A percentile compares a stretch with the other conserved stretches of the same genome.
Conservation (phyloP, 1,140 invertebrate genomes). For the Leucophenga varia region DNA sequence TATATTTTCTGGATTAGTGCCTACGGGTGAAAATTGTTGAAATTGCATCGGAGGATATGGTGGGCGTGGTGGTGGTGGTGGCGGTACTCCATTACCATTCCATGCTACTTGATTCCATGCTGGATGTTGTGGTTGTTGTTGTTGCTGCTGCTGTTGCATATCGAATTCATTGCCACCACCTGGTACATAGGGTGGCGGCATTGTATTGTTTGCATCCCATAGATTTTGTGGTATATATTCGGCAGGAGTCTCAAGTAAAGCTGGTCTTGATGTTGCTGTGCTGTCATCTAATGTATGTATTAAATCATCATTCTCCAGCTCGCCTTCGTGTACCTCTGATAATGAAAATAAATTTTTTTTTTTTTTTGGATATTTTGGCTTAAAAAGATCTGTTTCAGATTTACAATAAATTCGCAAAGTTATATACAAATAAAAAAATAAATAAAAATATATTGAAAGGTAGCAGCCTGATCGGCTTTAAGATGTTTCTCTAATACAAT, state of each 20-base stretch:
- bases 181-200: slow-evolving; percentile 19
- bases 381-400: not conserved
- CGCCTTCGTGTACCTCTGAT: no score
- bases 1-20: slow-evolving; percentile 27
- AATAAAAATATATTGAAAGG: slow-evolving; percentile 1
- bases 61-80: slow-evolving; percentile 33
- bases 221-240: slow-evolving; percentile 31
- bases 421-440: not conserved
- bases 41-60: slow-evolving; percentile 30
- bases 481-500: no score
- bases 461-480: no score
- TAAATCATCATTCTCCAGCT: slow-evolving; percentile 28
- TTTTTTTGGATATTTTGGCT: not conserved
- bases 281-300: not conserved
- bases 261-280: slow-evolving; percentile 29
- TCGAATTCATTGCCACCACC: slow-evolving; percentile 9
- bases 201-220: slow-evolving; percentile 33
- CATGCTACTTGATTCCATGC: not conserved
- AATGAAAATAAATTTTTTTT: no score
- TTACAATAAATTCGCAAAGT: not conserved
- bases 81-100: slow-evolving; percentile 10
- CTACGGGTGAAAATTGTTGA: slow-evolving; percentile 24
- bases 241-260: slow-evolving; percentile 41
- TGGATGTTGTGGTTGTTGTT: slow-evolving; percentile 19
- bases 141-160: slow-evolving; percentile 27